phyloP scores from a whole-genome alignment of 2,113 vertebrate genomes.

The Protomyctophum bolini region DNA sequence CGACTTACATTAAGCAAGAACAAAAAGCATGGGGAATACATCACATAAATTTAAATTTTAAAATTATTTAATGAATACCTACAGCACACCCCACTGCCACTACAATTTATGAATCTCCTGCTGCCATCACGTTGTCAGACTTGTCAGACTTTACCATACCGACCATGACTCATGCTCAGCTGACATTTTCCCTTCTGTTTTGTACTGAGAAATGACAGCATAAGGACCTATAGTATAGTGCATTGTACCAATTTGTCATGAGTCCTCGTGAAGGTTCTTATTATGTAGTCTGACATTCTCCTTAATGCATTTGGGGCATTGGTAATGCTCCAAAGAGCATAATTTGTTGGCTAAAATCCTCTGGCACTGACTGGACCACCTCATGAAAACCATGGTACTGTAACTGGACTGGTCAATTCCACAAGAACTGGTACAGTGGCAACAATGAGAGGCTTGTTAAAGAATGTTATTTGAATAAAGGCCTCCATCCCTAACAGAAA shows the following conservation, averaged over 20 bases:
- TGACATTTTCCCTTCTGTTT: conserved; percentile 11
- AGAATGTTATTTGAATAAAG: neutral
- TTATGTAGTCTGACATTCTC: conserved; percentile 19
- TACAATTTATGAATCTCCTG: neutral
- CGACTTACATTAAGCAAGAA: too few relatives aligned
- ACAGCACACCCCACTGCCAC: neutral
- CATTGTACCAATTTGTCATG: conserved; percentile 16
- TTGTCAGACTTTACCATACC: conserved; percentile 3
- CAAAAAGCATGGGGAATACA: too few relatives aligned
- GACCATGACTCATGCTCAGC: conserved; percentile 27
- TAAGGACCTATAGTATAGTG: neutral
- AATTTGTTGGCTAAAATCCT: conserved; percentile 7
- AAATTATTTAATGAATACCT: neutral
- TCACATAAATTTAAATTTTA: too few relatives aligned
- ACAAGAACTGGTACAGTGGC: conserved; percentile 11
- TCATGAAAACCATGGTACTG: conserved; percentile 9
- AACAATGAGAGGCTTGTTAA: neutral
- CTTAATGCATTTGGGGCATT: conserved; percentile 34
- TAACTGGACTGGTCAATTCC: neutral
- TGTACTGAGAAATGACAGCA: conserved; percentile 33
- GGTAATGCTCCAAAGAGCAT: conserved; percentile 22
- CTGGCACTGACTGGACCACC: conserved; percentile 25
- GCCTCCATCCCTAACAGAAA: neutral
- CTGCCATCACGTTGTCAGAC: conserved; percentile 7
- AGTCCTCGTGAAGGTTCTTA: conserved; percentile 12